A percentile compares a stretch with the other conserved stretches of the same genome.
These are phyloP conservation scores for Mastacembelus armatus DNA, from an alignment of 2,797 vertebrate species.

Conservation along the genomic window DNA sequence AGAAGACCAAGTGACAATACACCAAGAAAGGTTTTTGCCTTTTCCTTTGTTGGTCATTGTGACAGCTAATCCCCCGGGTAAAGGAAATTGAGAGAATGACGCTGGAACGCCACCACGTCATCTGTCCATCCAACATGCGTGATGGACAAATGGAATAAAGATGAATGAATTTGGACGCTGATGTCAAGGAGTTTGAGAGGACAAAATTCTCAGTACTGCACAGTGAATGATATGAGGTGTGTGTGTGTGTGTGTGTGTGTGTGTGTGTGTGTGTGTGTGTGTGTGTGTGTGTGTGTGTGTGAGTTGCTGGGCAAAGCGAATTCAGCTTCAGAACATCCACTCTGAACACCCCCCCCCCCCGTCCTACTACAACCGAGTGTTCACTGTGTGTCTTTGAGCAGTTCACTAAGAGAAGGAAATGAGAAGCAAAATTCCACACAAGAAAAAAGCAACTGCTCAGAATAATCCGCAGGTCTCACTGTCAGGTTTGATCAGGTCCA, in stretches of 20 bases:
- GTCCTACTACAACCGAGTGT: too few species aligned
- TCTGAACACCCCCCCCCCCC: too few species aligned
- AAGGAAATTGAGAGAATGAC: conserved; percentile 64
- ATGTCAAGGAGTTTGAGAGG: neutral
- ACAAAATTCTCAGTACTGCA: conserved; percentile 14
- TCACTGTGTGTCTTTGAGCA: too few species aligned
- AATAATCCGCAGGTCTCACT: too few species aligned
- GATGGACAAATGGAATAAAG: conserved; percentile 19
- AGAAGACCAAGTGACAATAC: conserved; percentile 39
- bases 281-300: conserved; percentile 22
- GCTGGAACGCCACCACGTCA: conserved; percentile 18
- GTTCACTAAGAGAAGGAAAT: too few species aligned
- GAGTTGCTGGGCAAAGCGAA: conserved; percentile 75
- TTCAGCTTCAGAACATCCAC: conserved; percentile 61
- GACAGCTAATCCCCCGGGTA: conserved; percentile 47
- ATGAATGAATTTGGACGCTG: conserved; percentile 17
- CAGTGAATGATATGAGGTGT: conserved; percentile 24
- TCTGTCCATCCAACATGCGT: neutral
- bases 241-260: conserved; percentile 25
- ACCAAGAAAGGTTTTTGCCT: conserved; percentile 18
- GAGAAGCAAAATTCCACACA: too few species aligned
- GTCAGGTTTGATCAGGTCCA: too few species aligned
- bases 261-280: conserved; percentile 12
- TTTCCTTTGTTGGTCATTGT: conserved; percentile 16
- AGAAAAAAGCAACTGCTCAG: too few species aligned